Evolutionary conservation across 2,888 invertebrate species (phyloP).

Genomic region (Xestia ashworthii): DNA sequence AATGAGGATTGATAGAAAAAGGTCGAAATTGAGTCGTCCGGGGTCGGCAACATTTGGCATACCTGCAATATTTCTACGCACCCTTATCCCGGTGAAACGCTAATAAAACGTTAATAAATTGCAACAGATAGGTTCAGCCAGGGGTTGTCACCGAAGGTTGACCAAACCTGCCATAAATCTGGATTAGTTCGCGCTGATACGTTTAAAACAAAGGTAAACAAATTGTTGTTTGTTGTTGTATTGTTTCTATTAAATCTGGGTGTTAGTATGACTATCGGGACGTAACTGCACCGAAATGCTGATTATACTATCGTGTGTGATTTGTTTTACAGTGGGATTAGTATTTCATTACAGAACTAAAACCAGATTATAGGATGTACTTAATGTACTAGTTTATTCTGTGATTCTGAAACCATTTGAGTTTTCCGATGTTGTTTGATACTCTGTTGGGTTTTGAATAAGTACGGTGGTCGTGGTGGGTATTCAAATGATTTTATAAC

Average conservation of each 20-base stretch:
- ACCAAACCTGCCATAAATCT: constrained; percentile 64
- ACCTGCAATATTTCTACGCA: constrained; percentile 52
- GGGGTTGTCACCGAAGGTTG: constrained; percentile 58
- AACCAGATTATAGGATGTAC: constrained; percentile 13
- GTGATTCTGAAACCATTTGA: constrained; percentile 13
- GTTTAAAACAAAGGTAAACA: constrained; percentile 62
- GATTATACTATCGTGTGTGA: constrained; percentile 38
- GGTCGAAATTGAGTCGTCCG: constrained; percentile 30
- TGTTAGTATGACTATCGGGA: constrained; percentile 39
- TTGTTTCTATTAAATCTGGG: constrained; percentile 58
- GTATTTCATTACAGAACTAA: constrained; percentile 31
- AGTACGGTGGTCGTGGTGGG: too few relatives aligned
- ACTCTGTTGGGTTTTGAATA: too few relatives aligned
- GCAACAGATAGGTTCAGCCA: constrained; percentile 47
- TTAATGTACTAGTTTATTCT: constrained; percentile 1
- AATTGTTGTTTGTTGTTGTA: constrained; percentile 61
- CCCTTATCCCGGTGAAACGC: constrained; percentile 50
- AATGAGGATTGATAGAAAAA: constrained; percentile 53
- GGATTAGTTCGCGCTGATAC: constrained; percentile 66
- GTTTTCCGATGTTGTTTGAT: neutral
- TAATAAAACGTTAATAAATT: constrained; percentile 69
- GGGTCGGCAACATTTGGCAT: constrained; percentile 46
- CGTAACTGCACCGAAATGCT: constrained; percentile 19
- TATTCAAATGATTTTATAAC: too few relatives aligned
- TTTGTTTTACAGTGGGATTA: constrained; percentile 37